A percentile compares a stretch with the other conserved stretches of the same genome.
phyloP scores from a whole-genome alignment of 2,113 vertebrate species.

The Atractosteus spatula region DNA sequence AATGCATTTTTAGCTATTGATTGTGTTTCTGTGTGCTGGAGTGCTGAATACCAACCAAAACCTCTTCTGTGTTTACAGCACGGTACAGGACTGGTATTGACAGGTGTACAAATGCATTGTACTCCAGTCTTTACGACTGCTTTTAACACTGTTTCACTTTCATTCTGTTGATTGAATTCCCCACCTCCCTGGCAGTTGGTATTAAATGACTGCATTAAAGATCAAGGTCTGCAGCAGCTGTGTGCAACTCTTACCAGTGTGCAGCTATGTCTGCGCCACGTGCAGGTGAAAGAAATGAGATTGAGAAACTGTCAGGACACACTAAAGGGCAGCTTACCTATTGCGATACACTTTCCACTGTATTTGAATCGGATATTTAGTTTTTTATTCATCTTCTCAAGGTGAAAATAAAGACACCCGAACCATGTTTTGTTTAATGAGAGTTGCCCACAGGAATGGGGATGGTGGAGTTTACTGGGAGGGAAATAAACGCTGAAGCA shows the following conservation, averaged over 20 bases:
- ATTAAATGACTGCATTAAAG: constrained; percentile 39
- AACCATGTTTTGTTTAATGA: background rate
- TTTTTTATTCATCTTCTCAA: background rate
- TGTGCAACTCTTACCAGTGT: background rate
- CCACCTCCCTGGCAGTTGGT: constrained; percentile 42
- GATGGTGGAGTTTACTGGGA: background rate
- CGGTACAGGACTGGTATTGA: constrained; percentile 43
- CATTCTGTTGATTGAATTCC: constrained; percentile 42
- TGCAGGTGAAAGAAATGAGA: background rate
- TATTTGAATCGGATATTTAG: background rate
- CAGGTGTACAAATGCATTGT: constrained; percentile 57
- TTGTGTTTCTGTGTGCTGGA: background rate
- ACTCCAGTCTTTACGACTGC: constrained; percentile 43
- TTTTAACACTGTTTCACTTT: constrained; percentile 47
- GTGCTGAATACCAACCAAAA: constrained; percentile 37
- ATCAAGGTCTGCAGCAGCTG: constrained; percentile 3
- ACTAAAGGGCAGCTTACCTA: background rate
- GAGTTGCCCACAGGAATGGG: background rate
- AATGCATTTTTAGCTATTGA: too few relatives aligned
- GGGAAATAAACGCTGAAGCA: constrained; percentile 3
- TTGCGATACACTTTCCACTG: background rate
- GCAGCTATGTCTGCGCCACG: background rate
- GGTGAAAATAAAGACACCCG: constrained; percentile 8
- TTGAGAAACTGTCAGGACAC: background rate
- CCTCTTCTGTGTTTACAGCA: constrained; percentile 45